These are phyloP conservation scores for Acarapis woodi DNA, from an alignment of 1,140 invertebrate species.

Conservation along the genomic window DNA sequence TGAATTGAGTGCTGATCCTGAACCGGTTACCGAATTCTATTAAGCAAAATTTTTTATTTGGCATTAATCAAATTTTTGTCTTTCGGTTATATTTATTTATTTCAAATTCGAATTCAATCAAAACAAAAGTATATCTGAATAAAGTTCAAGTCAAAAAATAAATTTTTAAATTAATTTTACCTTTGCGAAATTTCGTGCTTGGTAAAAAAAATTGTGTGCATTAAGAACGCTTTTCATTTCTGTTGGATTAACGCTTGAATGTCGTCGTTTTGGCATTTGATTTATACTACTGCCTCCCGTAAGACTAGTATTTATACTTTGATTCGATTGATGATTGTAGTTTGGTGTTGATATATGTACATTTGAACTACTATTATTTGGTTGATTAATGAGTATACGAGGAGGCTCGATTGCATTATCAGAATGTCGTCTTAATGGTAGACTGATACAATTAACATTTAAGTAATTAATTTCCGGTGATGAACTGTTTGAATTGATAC, in stretches of 20 bases:
- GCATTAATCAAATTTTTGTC: not conserved
- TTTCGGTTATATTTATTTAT: not conserved
- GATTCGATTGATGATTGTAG: not conserved
- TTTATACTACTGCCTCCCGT: conserved; percentile 35
- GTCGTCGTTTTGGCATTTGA: conserved; percentile 44
- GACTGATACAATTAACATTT: conserved; percentile 41
- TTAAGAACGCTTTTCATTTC: conserved; percentile 36
- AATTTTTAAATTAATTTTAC: conserved; percentile 2
- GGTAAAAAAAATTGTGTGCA: not conserved
- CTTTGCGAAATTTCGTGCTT: conserved; percentile 8
- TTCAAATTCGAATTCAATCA: not conserved
- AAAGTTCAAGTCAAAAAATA: not conserved
- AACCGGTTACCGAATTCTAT: not conserved
- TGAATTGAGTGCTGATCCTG: not conserved
- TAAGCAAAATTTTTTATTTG: not conserved
- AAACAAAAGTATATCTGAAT: not conserved
- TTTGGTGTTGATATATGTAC: too few relatives aligned
- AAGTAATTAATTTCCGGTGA: conserved; percentile 58
- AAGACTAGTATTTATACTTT: conserved; percentile 36
- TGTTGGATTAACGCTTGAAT: conserved; percentile 61
- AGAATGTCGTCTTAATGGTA: conserved; percentile 43
- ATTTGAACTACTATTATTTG: conserved; percentile 31
- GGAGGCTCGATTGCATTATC: conserved; percentile 63
- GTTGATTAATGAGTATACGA: conserved; percentile 23
- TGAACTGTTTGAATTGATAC: conserved; percentile 27